Conservation (phyloP, 2,888 invertebrate species). For the Mamestra brassicae region DNA sequence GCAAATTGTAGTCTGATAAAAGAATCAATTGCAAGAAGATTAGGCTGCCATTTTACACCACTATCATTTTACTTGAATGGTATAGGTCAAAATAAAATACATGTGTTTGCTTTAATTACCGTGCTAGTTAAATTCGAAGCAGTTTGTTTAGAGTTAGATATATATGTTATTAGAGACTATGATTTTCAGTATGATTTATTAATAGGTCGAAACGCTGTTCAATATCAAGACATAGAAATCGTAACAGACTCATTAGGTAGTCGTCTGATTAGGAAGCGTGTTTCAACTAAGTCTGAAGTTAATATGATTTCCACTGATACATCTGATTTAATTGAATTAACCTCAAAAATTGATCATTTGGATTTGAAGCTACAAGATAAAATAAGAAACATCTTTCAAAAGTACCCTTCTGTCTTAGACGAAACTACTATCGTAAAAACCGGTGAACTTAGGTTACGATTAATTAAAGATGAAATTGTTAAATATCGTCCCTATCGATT, state of each 20-base stretch:
- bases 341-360: not conserved
- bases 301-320: not conserved
- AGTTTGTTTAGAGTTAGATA: too few relatives aligned
- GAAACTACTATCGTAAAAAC: too few relatives aligned
- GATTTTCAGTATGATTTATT: too few relatives aligned
- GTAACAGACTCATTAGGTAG: not conserved
- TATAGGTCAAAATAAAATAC: too few relatives aligned
- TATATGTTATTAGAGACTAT: too few relatives aligned
- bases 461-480: not conserved
- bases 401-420: too few relatives aligned
- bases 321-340: not conserved
- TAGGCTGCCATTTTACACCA: conserved; percentile 1
- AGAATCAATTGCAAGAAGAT: not conserved
- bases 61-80: not conserved
- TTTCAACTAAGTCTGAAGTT: not conserved
- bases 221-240: conserved; percentile 1
- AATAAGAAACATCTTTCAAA: not conserved
- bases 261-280: not conserved
- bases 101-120: too few relatives aligned
- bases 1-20: too few relatives aligned
- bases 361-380: not conserved
- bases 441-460: not conserved
- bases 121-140: too few relatives aligned
- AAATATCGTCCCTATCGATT: not conserved
- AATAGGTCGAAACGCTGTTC: too few relatives aligned